Base-by-base conservation (phyloP, 2,888 invertebrate species). In the Epicampocera succincta region DNA sequence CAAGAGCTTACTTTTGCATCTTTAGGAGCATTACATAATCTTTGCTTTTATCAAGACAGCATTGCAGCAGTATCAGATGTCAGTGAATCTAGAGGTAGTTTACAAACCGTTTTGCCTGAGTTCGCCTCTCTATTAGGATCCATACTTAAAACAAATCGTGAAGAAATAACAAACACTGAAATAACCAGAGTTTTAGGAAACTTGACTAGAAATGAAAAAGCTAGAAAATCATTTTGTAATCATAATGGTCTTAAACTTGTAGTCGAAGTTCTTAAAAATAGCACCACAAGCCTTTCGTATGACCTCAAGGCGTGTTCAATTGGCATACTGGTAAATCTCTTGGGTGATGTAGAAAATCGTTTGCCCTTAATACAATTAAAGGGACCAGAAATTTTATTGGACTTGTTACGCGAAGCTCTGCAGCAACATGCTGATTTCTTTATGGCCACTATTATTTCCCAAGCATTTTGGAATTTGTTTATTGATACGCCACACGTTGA, bases 151-250 rank as follows among this genome's bases (percentile, higher is more conserved):
- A 85, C 80, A n/a, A 85, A 87, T 78, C 61, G 90, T 84, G 58
- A 87, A 86, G 52, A 90, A 84, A 46, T 85, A 88, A 90, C 92
- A 75, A 92, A 89, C 60, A 87, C 93, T 84, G 97, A 97, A 91
- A 94, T 95, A 25, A 94, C 95, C 86, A 92, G 97, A 81, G 96
- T 96, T 71, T 93, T 96, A 84, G 97, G 96, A 38, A 97, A 97
- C 91, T 91, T 97, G 84, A 95, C 96, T 1, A 92, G 96, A 50
- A 94, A 94, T 25, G 92, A 93, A 88, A 90, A 92, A 80, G 93
- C 94, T 0, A 90, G 95, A 79, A 93, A 93, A 76, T 93, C 93
- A 84, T 92, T 96, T 76, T 93, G 95, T 83, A 92, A 94, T 58
- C 93, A 94, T 33, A 95, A 95, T 83, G 94, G 93, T 1, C 91